These are phyloP conservation scores for Megathymus violae DNA, from an alignment of 1,140 invertebrate genomes.

Conservation along the genomic window DNA sequence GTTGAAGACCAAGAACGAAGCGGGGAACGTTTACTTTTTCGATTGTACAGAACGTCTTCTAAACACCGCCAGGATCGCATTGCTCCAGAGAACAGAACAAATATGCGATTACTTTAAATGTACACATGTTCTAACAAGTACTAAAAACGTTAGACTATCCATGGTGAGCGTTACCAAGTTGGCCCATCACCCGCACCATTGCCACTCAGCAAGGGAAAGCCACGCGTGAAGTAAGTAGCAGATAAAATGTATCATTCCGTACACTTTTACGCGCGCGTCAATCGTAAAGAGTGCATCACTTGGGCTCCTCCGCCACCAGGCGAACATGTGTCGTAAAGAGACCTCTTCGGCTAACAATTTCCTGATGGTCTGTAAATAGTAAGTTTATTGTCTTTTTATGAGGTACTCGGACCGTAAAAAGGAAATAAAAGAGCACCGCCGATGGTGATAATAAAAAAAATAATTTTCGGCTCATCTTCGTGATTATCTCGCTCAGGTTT, in stretches of 20 bases:
- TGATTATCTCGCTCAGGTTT: constrained; percentile 78
- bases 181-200: constrained; percentile 2
- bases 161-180: constrained; percentile 12
- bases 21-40: too few species aligned
- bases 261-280: constrained; percentile 72
- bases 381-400: constrained; percentile 84
- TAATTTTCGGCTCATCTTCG: constrained; percentile 83
- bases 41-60: too few species aligned
- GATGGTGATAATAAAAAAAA: constrained; percentile 84
- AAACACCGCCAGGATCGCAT: too few species aligned
- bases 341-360: constrained; percentile 83
- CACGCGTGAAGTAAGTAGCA: constrained; percentile 48
- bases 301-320: constrained; percentile 56
- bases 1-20: too few species aligned
- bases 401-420: constrained; percentile 84
- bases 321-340: constrained; percentile 82
- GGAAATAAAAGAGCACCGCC: constrained; percentile 83
- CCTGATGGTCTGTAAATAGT: constrained; percentile 84
- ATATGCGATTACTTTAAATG: too few species aligned
- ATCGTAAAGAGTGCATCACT: constrained; percentile 79
- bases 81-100: too few species aligned
- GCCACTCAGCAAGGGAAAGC: constrained; percentile 7
- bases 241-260: constrained; percentile 73
- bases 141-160: neutral
- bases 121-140: neutral